Percentiles rank a stretch among this genome's conserved stretches.
Evolutionary conservation across 2,888 invertebrate species (phyloP).

Genomic region (Anoplius nigerrimus): DNA sequence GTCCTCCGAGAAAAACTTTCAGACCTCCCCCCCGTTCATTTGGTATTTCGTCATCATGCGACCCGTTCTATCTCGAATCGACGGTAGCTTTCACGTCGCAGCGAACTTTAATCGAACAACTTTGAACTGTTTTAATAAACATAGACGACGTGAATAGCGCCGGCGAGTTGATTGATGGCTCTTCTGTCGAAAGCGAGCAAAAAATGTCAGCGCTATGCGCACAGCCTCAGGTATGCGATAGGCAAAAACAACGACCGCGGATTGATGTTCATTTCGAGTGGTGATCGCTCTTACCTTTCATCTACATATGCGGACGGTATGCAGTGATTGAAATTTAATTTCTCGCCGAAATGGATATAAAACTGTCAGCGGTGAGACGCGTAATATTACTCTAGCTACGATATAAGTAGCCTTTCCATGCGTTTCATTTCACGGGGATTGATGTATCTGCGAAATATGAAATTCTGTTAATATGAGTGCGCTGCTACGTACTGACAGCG

Average conservation of each 20-base stretch:
- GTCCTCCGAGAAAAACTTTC: constrained; percentile 11
- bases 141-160: constrained; percentile 39
- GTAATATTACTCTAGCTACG: no score
- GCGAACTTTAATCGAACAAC: constrained; percentile 41
- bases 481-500: no score
- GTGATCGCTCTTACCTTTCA: constrained; percentile 21
- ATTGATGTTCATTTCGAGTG: constrained; percentile 31
- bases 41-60: constrained; percentile 5
- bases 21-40: background rate
- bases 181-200: constrained; percentile 34
- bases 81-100: constrained; percentile 19
- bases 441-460: no score
- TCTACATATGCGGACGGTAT: no score
- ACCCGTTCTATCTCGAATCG: background rate
- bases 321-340: no score
- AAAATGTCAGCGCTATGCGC: constrained; percentile 9
- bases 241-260: constrained; percentile 20
- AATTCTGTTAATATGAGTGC: no score
- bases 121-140: constrained; percentile 55
- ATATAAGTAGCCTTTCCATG: no score
- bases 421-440: no score
- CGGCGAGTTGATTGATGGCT: constrained; percentile 47
- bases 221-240: constrained; percentile 1
- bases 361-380: no score
- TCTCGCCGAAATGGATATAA: no score